Percentiles rank a stretch among this genome's conserved stretches.
Evolutionary conservation across 2,888 invertebrate genomes (phyloP).

Genomic region (Resseliella maxima): DNA sequence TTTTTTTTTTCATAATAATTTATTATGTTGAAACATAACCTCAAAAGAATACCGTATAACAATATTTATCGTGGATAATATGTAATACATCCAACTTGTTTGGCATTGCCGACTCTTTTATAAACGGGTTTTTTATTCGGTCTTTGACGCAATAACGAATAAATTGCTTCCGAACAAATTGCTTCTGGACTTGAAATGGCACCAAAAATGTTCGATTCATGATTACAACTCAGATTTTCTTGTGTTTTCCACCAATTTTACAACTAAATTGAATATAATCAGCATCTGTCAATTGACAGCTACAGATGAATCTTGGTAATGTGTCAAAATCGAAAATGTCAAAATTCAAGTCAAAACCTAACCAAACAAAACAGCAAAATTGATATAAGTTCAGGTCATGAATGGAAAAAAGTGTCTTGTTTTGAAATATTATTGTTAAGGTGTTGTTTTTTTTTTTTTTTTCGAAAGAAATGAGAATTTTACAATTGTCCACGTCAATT

Average conservation of each 20-base stretch:
- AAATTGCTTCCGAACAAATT: neutral
- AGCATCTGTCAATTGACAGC: neutral
- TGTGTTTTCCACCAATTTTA: neutral
- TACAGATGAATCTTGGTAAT: conserved; percentile 1
- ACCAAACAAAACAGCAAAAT: no score
- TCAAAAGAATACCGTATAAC: no score
- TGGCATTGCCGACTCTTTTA: conserved; percentile 64
- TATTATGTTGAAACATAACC: neutral
- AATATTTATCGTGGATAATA: conserved; percentile 74
- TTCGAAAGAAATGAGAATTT: neutral
- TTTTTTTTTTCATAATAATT: neutral
- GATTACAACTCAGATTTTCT: neutral
- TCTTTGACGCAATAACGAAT: conserved; percentile 60
- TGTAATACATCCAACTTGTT: conserved; percentile 67
- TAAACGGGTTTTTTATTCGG: conserved; percentile 67
- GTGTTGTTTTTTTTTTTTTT: no score
- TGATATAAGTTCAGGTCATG: neutral
- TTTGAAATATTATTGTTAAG: neutral
- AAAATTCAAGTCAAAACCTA: neutral
- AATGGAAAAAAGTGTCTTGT: neutral
- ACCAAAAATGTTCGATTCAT: conserved; percentile 47
- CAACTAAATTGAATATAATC: neutral
- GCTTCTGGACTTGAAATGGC: conserved; percentile 12
- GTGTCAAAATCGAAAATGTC: neutral
- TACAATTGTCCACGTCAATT: neutral